Evolutionary conservation across 1,140 invertebrate species (phyloP).

Genomic region (Heterodera schachtii): DNA sequence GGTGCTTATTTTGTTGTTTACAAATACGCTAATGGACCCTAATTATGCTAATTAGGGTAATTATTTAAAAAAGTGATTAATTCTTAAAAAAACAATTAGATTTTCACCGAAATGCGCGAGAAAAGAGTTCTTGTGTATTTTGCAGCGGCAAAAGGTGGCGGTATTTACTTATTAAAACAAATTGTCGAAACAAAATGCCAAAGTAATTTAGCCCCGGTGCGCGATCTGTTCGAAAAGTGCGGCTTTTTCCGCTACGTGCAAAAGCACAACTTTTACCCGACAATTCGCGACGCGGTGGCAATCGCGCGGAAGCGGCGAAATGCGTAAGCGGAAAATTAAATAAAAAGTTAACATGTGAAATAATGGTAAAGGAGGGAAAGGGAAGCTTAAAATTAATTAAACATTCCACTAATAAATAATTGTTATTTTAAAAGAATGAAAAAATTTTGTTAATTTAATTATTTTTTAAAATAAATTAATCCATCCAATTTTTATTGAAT

Average conservation of each 20-base stretch:
- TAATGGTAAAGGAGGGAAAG: too few species aligned
- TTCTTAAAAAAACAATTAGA: constrained; percentile 23
- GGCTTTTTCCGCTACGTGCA: constrained; percentile 56
- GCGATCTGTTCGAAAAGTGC: constrained; percentile 57
- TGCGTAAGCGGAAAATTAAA: constrained; percentile 32
- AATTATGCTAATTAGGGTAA: too few species aligned
- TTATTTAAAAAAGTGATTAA: too few species aligned
- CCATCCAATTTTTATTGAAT: too few species aligned
- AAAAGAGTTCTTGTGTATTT: constrained; percentile 57
- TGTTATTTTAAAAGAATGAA: too few species aligned
- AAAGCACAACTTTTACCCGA: constrained; percentile 64
- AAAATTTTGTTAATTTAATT: too few species aligned
- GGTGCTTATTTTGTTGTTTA: constrained; percentile 10
- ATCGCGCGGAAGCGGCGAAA: constrained; percentile 50
- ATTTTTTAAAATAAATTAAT: too few species aligned
- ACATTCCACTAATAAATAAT: too few species aligned
- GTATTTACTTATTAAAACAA: background rate
- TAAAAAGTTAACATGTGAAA: too few species aligned
- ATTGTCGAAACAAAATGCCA: background rate
- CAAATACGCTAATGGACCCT: too few species aligned
- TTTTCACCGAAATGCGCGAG: constrained; percentile 52
- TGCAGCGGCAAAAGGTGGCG: constrained; percentile 57
- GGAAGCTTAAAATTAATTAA: too few species aligned
- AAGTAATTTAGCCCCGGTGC: constrained; percentile 51
- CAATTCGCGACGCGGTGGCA: constrained; percentile 62